Evolutionary conservation across 2,113 vertebrate species (phyloP), one percentile per base, ranked within the genome.

Genomic region (Spea multiplicata): DNA sequence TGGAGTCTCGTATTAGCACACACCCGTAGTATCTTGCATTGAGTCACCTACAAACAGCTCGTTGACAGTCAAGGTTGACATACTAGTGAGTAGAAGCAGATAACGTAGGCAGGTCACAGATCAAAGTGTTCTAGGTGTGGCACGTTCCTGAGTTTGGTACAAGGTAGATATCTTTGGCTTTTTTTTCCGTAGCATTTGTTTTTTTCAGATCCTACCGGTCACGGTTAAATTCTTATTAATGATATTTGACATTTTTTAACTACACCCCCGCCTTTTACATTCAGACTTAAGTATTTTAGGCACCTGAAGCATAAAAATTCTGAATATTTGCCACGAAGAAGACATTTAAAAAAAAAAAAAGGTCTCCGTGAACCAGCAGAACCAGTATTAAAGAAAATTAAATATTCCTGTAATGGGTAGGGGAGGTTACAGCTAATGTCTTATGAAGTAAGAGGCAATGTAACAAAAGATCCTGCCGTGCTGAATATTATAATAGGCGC

Each of bases 101-200:
- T 55, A 52, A 55, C 45, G 44, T 50, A 66, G 57, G 44, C 65
- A 66, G 44, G 44, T 6, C 49, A 76, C 4, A 4, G 65, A 68
- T 68, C 65, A 68, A 76, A 68, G 65, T 55, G 13, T 68, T 68
- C 14, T 44, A 65, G 74, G 74, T 47, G 64, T 76, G 74, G 46
- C 16, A 59, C 44, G 57, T 17, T 52, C 30, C 45, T 47, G 50
- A 3, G 50, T 30, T 16, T 71, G 49, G 8, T 44, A 52, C 53
- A 48, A 12, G 57, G 50, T 75, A n/a, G 44, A 68, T 57, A 16
- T 8, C 46, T 53, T 5, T 44, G 14, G 67, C 16, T 6, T 30
- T 7, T n/a, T 66, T 5, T 10, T 44, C 6, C 44, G 50, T 10
- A 8, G 50, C 50, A 53, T 53, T 53, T 6, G 1, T 1, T 1